phyloP scores from a whole-genome alignment of 2,888 invertebrate genomes.

The Ecliptopera silaceata region DNA sequence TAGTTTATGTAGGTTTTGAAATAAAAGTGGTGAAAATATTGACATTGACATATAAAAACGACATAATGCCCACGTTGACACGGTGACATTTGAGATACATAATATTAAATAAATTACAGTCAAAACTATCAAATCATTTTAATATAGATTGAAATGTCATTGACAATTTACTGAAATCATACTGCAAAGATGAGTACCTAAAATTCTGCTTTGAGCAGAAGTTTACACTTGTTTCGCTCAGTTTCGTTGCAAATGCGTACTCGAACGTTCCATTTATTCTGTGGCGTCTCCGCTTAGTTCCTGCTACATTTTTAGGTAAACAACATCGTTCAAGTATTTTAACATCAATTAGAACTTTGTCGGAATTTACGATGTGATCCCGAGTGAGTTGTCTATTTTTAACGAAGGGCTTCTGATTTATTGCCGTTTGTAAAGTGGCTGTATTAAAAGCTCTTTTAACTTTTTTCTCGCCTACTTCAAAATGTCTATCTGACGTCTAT shows the following conservation, averaged over 20 bases:
- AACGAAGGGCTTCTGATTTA: constrained; percentile 24
- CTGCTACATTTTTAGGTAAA: constrained; percentile 37
- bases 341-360: constrained; percentile 39
- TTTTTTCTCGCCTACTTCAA: background rate
- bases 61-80: too few species aligned
- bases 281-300: constrained; percentile 22
- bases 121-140: too few species aligned
- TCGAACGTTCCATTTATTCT: constrained; percentile 2
- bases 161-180: too few species aligned
- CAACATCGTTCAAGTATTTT: constrained; percentile 36
- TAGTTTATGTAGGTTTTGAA: too few species aligned
- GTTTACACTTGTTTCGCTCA: too few species aligned
- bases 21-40: too few species aligned
- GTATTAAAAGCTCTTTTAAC: background rate
- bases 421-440: constrained; percentile 15
- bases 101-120: too few species aligned
- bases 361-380: constrained; percentile 31
- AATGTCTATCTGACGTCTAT: background rate
- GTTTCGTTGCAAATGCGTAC: background rate
- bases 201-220: background rate
- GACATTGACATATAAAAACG: too few species aligned
- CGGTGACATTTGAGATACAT: too few species aligned
- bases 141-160: background rate
- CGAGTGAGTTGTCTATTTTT: constrained; percentile 27
- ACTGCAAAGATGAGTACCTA: too few species aligned